Conservation (phyloP, 1,140 invertebrate genomes). For the Anastrepha obliqua region DNA sequence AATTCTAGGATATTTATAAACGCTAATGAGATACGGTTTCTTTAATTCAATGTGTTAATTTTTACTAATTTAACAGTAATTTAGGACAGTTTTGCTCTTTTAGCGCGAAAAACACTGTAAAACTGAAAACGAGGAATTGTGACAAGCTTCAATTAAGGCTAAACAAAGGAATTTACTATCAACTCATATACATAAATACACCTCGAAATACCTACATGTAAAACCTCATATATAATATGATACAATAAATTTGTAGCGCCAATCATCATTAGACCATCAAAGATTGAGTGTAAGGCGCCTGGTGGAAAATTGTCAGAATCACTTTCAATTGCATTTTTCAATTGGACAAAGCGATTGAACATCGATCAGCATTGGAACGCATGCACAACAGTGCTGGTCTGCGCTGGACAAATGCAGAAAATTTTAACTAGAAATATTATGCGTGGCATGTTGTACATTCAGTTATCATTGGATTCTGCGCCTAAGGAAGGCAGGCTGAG, state of each 20-base stretch:
- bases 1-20: too few species aligned
- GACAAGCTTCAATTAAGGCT: neutral
- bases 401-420: neutral
- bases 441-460: too few species aligned
- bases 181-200: neutral
- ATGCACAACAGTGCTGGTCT: neutral
- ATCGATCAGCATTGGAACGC: conserved; percentile 10
- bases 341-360: neutral
- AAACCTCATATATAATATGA: neutral
- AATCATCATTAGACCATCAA: conserved; percentile 5
- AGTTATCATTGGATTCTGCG: neutral
- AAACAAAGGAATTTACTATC: conserved; percentile 8
- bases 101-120: too few species aligned
- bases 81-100: too few species aligned
- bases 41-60: too few species aligned
- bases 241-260: neutral
- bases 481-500: neutral
- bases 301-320: conserved; percentile 40
- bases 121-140: neutral
- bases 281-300: neutral
- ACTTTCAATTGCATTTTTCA: conserved; percentile 46
- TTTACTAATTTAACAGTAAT: too few species aligned
- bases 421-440: neutral
- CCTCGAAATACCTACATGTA: neutral
- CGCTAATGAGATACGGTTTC: too few species aligned